Conservation (phyloP, 2,888 invertebrate species). For the Rugalucina vietnamica region DNA sequence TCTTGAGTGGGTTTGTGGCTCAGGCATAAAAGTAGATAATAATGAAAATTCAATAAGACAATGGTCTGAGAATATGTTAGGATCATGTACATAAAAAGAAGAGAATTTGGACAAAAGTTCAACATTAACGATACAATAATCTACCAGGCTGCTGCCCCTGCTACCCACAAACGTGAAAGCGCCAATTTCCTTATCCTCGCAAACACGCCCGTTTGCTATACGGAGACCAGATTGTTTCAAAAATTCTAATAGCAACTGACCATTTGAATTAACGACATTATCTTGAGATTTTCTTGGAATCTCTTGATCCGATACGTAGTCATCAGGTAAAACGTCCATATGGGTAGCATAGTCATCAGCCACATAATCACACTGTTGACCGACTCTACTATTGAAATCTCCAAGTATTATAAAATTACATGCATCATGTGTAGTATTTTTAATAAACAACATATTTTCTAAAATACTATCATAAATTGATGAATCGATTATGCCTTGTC, state of each 20-base stretch:
- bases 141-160: constrained; percentile 12
- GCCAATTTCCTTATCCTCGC: constrained; percentile 12
- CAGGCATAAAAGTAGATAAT: background rate
- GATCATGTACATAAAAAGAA: constrained; percentile 14
- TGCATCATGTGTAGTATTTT: background rate
- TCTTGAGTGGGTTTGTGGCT: too few relatives aligned
- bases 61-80: constrained; percentile 28
- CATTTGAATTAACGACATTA: constrained; percentile 3
- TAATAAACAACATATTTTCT: background rate
- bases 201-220: constrained; percentile 22
- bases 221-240: constrained; percentile 31
- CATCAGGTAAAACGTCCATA: constrained; percentile 23
- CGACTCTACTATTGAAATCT: constrained; percentile 12
- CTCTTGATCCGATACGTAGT: constrained; percentile 2
- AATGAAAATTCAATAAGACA: constrained; percentile 24
- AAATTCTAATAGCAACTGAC: constrained; percentile 26
- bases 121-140: constrained; percentile 2
- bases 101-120: background rate
- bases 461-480: constrained; percentile 14
- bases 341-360: constrained; percentile 9
- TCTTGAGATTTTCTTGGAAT: constrained; percentile 1
- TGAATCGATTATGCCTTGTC: constrained; percentile 14
- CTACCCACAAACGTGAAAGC: constrained; percentile 10
- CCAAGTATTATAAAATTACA: constrained; percentile 24
- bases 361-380: constrained; percentile 18